Conservation (phyloP, 2,113 vertebrate species). For the Rhynchomys soricoides region DNA sequence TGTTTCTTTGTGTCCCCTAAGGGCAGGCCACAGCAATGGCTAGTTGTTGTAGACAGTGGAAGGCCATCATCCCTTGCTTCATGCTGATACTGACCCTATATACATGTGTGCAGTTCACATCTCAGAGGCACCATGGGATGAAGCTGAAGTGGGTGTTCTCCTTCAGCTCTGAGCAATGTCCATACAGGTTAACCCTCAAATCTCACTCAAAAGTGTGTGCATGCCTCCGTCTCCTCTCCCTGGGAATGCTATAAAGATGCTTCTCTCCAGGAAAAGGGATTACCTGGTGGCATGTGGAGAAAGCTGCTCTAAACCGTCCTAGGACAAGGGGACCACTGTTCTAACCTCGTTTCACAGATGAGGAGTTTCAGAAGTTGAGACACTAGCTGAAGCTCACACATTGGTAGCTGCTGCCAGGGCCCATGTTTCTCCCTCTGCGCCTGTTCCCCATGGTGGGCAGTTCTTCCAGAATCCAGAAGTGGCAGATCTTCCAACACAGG, state of each 20-base stretch:
- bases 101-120: accelerated
- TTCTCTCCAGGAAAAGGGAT: neutral
- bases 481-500: neutral
- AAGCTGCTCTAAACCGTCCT: neutral
- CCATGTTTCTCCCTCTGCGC: accelerated
- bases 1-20: neutral
- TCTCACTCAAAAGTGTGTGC: neutral
- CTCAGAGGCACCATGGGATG: neutral
- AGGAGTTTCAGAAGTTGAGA: neutral
- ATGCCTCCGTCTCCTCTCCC: neutral
- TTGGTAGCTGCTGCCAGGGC: neutral
- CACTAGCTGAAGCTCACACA: too few relatives aligned
- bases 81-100: neutral
- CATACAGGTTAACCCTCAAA: neutral
- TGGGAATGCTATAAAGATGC: neutral
- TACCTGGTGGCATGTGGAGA: neutral
- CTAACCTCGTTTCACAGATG: neutral
- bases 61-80: neutral
- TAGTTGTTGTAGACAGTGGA: neutral
- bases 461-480: neutral
- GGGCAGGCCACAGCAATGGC: neutral
- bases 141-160: neutral
- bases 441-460: neutral
- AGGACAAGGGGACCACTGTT: neutral
- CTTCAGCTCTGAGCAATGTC: neutral